Conservation (phyloP, 2,888 invertebrate species). For the Cyclophora punctaria region DNA sequence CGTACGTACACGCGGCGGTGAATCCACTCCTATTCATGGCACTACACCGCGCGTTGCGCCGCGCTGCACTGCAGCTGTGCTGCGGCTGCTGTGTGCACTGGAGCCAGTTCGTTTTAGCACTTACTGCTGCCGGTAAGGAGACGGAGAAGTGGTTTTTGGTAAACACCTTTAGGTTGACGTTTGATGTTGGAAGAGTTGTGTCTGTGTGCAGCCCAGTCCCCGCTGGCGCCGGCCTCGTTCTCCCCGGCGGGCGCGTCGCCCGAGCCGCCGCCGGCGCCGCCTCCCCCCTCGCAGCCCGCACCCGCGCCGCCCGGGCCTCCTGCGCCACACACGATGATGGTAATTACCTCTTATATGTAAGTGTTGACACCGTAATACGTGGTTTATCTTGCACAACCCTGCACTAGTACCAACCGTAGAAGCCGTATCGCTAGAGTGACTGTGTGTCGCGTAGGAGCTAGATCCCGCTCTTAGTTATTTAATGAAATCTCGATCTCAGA, state of each 20-base stretch:
- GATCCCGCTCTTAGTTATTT: conserved; percentile 28
- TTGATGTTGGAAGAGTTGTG: conserved; percentile 9
- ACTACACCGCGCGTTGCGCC: conserved; percentile 83
- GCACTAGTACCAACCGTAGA: conserved; percentile 38
- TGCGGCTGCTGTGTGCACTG: conserved; percentile 83
- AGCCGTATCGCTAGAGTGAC: conserved; percentile 13
- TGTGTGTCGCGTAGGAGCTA: conserved; percentile 26
- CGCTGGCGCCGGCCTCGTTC: conserved; percentile 76
- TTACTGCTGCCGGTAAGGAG: conserved; percentile 63
- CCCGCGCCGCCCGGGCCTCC: conserved; percentile 56
- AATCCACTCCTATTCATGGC: conserved; percentile 87
- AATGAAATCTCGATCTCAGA: conserved; percentile 72
- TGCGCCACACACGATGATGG: conserved; percentile 73
- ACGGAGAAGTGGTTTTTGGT: neutral
- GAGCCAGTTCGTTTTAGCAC: conserved; percentile 75
- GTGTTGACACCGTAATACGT: conserved; percentile 75
- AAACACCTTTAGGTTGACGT: neutral
- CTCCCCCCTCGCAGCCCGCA: conserved; percentile 63
- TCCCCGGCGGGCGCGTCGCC: conserved; percentile 74
- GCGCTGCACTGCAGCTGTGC: conserved; percentile 82
- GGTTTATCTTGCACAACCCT: conserved; percentile 66
- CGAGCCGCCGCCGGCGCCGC: conserved; percentile 76
- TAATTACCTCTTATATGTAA: conserved; percentile 76
- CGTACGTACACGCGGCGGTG: conserved; percentile 90
- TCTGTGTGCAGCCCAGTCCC: conserved; percentile 62